Evolutionary conservation across 2,113 vertebrate genomes (phyloP).

Genomic region (Sakesphorus luctuosus): DNA sequence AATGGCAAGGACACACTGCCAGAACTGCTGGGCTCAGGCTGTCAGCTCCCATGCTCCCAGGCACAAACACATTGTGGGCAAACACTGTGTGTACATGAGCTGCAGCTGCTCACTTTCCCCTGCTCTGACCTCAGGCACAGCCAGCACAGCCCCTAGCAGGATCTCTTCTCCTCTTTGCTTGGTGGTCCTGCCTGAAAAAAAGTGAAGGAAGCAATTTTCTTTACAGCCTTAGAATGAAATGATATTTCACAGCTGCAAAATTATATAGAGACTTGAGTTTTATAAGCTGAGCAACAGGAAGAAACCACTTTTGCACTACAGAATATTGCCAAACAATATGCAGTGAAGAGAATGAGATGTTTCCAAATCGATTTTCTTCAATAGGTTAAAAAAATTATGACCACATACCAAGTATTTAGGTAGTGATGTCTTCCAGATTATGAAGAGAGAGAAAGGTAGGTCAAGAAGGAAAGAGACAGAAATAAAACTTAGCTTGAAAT

Average conservation of each 20-base stretch:
- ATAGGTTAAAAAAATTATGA: background rate
- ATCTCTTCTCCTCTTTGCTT: background rate
- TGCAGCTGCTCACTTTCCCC: background rate
- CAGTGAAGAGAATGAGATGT: background rate
- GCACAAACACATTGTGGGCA: background rate
- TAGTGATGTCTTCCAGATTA: background rate
- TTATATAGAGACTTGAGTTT: background rate
- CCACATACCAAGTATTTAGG: background rate
- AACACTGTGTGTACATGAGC: background rate
- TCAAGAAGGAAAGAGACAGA: background rate
- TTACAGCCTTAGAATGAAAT: background rate
- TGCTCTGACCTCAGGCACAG: background rate
- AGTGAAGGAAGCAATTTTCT: background rate
- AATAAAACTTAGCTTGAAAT: background rate
- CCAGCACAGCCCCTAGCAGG: background rate
- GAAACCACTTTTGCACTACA: background rate
- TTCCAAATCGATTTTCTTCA: background rate
- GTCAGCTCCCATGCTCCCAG: background rate
- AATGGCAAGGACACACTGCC: background rate
- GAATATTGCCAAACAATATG: background rate
- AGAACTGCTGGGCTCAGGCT: rapidly evolving
- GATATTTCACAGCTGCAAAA: slow-evolving; percentile 8
- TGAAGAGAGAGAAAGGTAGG: background rate
- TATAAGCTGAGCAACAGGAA: background rate
- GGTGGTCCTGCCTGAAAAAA: background rate